These are phyloP conservation scores for Karalla daura DNA, from an alignment of 2,797 vertebrate genomes.

Conservation along the genomic window DNA sequence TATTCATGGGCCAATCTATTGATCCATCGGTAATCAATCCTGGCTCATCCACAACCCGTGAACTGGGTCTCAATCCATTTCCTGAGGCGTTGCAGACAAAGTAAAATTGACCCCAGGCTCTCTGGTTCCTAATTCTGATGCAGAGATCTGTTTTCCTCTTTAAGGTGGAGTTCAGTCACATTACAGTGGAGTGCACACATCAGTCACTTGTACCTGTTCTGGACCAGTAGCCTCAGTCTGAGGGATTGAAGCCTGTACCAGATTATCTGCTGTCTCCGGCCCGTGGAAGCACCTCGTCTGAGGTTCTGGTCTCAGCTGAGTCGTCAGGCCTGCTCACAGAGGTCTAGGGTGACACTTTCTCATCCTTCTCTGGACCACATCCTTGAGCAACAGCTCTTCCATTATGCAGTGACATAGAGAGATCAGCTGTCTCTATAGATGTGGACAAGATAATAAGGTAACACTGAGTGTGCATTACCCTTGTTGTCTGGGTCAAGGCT, in stretches of 20 bases:
- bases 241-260: conserved; percentile 6
- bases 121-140: conserved; percentile 6
- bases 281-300: conserved; percentile 39
- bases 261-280: conserved; percentile 14
- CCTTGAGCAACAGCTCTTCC: conserved; percentile 75
- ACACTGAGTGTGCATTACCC: conserved; percentile 55
- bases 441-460: conserved; percentile 67
- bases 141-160: conserved; percentile 39
- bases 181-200: conserved; percentile 31
- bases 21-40: conserved; percentile 72
- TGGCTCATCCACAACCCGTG: conserved; percentile 50
- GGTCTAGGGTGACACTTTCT: conserved; percentile 78
- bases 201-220: conserved; percentile 36
- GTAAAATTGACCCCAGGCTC: conserved; percentile 39
- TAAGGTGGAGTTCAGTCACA: conserved; percentile 29
- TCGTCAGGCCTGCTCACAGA: conserved; percentile 29
- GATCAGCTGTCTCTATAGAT: conserved; percentile 71
- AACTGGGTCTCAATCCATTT: conserved; percentile 72
- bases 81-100: conserved; percentile 42
- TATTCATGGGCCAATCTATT: conserved; percentile 68
- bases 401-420: conserved; percentile 80
- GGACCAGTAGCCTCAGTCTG: conserved; percentile 13
- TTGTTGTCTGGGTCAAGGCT: conserved; percentile 54
- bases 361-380: conserved; percentile 72
- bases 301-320: conserved; percentile 34